Evolutionary conservation across 2,888 invertebrate genomes (phyloP).

Genomic region (Eucera pruinosa): DNA sequence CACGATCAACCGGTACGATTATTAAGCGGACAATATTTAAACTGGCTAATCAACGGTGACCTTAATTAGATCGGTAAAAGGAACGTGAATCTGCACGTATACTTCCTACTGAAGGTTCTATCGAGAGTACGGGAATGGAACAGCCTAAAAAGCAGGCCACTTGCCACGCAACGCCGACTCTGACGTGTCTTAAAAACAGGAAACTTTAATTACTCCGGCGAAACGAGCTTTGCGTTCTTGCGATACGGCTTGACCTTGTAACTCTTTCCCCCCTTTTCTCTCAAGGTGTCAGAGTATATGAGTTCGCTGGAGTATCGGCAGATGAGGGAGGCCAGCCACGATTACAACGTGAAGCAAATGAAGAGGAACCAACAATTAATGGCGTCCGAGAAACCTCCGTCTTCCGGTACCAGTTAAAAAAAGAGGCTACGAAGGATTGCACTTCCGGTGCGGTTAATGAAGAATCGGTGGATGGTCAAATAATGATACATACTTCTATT

Average conservation of each 20-base stretch:
- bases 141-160: conserved; percentile 55
- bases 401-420: neutral
- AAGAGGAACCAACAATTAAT: conserved; percentile 57
- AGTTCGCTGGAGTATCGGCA: conserved; percentile 69
- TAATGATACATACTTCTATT: neutral
- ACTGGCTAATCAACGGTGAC: conserved; percentile 29
- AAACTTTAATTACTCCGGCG: conserved; percentile 69
- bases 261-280: conserved; percentile 49
- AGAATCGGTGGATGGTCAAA: neutral
- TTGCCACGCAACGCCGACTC: conserved; percentile 62
- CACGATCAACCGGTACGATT: conserved; percentile 11
- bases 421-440: neutral
- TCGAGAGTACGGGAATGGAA: too few relatives aligned
- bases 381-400: neutral
- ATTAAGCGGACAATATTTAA: conserved; percentile 22
- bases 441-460: neutral
- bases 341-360: conserved; percentile 63
- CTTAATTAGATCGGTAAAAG: conserved; percentile 49
- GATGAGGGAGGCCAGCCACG: conserved; percentile 61
- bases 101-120: too few relatives aligned
- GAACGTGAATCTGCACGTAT: neutral
- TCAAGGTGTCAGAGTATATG: conserved; percentile 72
- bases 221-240: conserved; percentile 60
- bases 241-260: conserved; percentile 64
- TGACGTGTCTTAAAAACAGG: conserved; percentile 57